Evolutionary conservation across 2,113 vertebrate genomes (phyloP), one percentile per base, ranked within the genome.

Genomic region (Xiphophorus couchianus): DNA sequence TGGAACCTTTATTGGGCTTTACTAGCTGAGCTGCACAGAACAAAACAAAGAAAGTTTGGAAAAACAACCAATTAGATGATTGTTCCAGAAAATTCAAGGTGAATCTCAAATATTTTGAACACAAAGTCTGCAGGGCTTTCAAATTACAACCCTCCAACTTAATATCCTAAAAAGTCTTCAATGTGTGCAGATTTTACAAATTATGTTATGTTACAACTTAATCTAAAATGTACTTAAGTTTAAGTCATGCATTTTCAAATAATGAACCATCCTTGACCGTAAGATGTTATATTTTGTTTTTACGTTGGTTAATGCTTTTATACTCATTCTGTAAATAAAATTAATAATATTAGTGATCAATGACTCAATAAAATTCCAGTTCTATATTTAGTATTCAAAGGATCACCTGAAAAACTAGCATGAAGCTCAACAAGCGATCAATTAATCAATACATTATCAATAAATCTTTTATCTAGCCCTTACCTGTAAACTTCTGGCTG

Each of bases 401-500:
- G 3, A 17, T 44, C 14, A 17, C 42, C 42, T 15, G 39, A 44
- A 44, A 44, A 44, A 15, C 15, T 6, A 48, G 5, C 5, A 48
- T 5, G 15, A 48, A 48, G 15, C 44, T 48, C 15, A 10, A 28
- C 3, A 5, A 13, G 17, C 19, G 13, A 35, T 7, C 17, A 35
- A 17, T 65, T 13, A n/a, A 76, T 33, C 1, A 35, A 14, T 58
- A 0, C 30, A 33, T 39, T 66, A 69, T 27, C 11, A 8, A 70
- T 60, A 29, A 27, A 9, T 65, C 64, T 29, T 5, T 29, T 5
- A 39, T 54, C 69, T 7, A 33, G 31, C 10, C 60, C 80, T 42
- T 90, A 95, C 93, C 93, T 88, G 90, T 86, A 83, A 83, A 76
- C 75, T 84, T 89, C 29, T 81, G 66, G 74, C 84, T 88, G 74